A percentile compares a stretch with the other conserved stretches of the same genome.
Conservation (phyloP, 1,140 invertebrate genomes). For the Procambarus clarkii region DNA sequence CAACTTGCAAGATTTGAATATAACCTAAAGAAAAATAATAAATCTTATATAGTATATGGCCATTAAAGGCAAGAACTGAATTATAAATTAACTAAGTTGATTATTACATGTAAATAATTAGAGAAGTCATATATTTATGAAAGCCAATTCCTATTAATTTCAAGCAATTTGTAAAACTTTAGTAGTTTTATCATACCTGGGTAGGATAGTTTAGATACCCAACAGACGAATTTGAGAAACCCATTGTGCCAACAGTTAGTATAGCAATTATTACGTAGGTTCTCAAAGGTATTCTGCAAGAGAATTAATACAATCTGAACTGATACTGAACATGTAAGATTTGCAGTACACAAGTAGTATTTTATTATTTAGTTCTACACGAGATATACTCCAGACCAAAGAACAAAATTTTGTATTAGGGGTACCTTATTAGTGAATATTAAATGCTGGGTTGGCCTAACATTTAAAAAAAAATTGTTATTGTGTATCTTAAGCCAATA, state of each 20-base stretch:
- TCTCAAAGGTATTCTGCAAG: conserved; percentile 83
- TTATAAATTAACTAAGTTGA: no score
- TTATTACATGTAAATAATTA: no score
- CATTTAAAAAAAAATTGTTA: no score
- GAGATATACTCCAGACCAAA: no score
- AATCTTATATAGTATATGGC: background rate
- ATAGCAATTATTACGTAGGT: conserved; percentile 89
- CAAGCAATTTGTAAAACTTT: background rate
- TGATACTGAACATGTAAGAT: background rate
- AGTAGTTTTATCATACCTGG: conserved; percentile 75
- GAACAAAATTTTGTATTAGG: no score
- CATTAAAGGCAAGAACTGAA: background rate
- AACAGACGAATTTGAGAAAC: conserved; percentile 95
- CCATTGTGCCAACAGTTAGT: conserved; percentile 95
- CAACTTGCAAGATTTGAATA: conserved; percentile 97
- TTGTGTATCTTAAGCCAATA: no score
- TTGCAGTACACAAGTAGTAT: background rate
- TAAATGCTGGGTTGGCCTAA: no score
- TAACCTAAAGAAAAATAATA: conserved; percentile 80
- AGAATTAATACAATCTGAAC: background rate
- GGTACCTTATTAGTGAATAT: no score
- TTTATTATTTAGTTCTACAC: no score
- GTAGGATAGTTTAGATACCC: conserved; percentile 97
- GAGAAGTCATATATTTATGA: background rate
- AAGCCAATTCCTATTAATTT: background rate